Conservation (phyloP, 2,888 invertebrate genomes). For the Archaeoteleia sp. region DNA sequence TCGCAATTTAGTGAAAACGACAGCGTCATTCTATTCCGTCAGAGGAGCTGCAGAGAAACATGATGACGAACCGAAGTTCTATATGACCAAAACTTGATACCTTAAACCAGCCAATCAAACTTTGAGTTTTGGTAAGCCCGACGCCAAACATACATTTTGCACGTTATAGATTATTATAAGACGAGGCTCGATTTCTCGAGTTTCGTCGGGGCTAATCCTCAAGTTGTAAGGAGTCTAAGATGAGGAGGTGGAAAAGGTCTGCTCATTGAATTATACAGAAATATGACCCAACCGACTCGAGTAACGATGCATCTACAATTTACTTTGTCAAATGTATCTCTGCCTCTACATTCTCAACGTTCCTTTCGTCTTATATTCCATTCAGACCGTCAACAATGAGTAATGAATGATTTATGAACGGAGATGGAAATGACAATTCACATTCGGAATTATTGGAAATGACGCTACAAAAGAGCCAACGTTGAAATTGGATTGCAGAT, state of each 20-base stretch:
- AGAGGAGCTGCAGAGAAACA: constrained; percentile 44
- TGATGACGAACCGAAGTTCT: constrained; percentile 53
- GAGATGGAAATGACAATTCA: background rate
- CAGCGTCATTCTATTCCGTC: constrained; percentile 50
- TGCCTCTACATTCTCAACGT: constrained; percentile 1
- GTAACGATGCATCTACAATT: constrained; percentile 17
- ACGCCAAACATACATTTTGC: constrained; percentile 69
- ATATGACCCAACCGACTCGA: constrained; percentile 22
- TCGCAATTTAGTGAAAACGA: constrained; percentile 50
- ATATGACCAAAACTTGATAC: constrained; percentile 67
- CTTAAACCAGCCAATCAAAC: constrained; percentile 72
- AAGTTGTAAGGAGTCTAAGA: constrained; percentile 39
- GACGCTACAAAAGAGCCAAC: background rate
- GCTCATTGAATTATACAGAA: constrained; percentile 44
- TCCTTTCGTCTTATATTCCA: constrained; percentile 4
- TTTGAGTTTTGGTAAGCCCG: constrained; percentile 70
- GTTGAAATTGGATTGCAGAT: background rate
- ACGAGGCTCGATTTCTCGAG: constrained; percentile 58
- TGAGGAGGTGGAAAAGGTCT: constrained; percentile 35
- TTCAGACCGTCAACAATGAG: constrained; percentile 11
- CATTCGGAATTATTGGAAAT: background rate
- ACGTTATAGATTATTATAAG: constrained; percentile 64
- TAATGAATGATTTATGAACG: constrained; percentile 4
- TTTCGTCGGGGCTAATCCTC: constrained; percentile 59
- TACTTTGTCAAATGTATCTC: constrained; percentile 2